Base-by-base conservation (phyloP, 2,113 vertebrate genomes). In the Archilochus colubris region DNA sequence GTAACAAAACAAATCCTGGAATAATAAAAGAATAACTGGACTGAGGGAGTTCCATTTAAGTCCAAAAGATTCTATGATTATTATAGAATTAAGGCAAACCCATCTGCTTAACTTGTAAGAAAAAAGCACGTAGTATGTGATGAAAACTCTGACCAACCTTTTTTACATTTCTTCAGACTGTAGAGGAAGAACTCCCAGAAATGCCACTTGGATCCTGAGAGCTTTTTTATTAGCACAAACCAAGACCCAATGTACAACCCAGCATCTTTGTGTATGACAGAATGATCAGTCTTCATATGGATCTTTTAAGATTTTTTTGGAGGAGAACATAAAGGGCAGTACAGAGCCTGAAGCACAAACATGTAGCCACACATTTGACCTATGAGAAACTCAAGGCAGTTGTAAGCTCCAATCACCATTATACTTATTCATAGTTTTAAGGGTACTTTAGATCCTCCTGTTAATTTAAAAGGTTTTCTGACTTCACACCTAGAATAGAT, bases 401-500 rank as follows among this genome's bases (percentile, higher is more conserved):
- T 86, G 38, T 55, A 78, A 82, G 73, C 40, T 72, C 36, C 25
- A 93, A 95, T 72, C 44, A 93, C 54, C 73, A 91, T 85, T 72
- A 80, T 50, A 59, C 14, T 75, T 93, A 81, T 93, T 91, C 87
- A 74, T 89, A 31, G 86, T 72, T 93, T 82, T 81, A 33, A 92
- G 85, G 94, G 88, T 89, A 53, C 33, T 94, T 96, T 84, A 95
- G 82, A 94, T 69, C 27, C 62, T 40, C 86, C 91, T 87, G 95
- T 89, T 94, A 95, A 95, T 95, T 94, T 18, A 94, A 95, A 87
- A 91, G 85, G 23, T 53, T 79, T 93, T 83, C 82, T 89, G 87
- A 93, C 91, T 95, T 84, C 89, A 93, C 94, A 96, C 94, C 94
- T 96, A 89, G 94, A 91, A 93, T 81, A 92, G 92, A 87, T 40